Evolutionary conservation across 2,888 invertebrate genomes (phyloP).

Genomic region (Sarcophaga caerulescens): DNA sequence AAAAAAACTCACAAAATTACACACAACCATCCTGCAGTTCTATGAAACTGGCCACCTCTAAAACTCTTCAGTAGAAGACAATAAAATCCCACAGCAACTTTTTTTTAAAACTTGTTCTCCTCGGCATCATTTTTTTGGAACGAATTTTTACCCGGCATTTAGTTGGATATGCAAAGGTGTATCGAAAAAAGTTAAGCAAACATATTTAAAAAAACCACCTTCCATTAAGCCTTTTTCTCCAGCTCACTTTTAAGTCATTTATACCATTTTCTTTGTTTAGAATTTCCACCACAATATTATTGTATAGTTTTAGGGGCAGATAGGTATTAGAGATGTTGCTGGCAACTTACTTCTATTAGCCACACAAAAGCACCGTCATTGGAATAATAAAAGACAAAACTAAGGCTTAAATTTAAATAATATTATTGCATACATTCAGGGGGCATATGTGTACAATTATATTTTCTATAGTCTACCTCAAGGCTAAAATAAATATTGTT

Average conservation of each 20-base stretch:
- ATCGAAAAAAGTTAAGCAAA: no score
- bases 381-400: background rate
- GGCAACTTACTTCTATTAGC: no score
- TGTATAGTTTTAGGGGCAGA: background rate
- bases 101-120: background rate
- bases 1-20: no score
- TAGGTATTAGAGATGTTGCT: no score
- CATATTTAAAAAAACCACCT: no score
- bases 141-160: background rate
- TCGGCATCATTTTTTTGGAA: background rate
- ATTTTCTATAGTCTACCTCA: conserved; percentile 3
- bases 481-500: background rate
- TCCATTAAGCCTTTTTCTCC: no score
- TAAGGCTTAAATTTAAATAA: background rate
- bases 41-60: background rate
- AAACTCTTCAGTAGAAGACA: background rate
- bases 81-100: background rate
- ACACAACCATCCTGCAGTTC: background rate
- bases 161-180: no score
- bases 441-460: background rate
- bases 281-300: background rate
- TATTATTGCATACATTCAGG: background rate
- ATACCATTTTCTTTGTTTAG: background rate
- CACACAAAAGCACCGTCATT: no score
- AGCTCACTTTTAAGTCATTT: no score